Percentiles rank a stretch among this genome's conserved stretches.
Conservation (phyloP, 2,113 vertebrate species). For the Cyphomyrus plagiostoma region DNA sequence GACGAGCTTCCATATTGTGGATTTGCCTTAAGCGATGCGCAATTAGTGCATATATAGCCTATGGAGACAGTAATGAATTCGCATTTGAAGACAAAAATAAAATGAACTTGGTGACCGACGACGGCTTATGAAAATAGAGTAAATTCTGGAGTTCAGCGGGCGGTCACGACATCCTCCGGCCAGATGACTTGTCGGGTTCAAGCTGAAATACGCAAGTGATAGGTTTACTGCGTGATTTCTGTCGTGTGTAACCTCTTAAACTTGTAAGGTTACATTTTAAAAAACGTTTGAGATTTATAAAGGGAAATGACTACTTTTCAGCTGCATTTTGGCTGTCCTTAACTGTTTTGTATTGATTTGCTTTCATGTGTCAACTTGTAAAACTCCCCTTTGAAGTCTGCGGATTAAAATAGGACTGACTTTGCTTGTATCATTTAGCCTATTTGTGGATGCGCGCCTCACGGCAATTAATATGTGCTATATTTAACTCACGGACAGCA, state of each 20-base stretch:
- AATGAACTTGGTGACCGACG: not conserved
- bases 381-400: not conserved
- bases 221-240: not conserved
- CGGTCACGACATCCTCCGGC: slow-evolving; percentile 10
- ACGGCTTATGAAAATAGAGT: not conserved
- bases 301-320: not conserved
- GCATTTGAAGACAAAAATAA: not conserved
- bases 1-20: not conserved
- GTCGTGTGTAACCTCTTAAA: not conserved
- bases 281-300: not conserved
- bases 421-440: not conserved
- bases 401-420: not conserved
- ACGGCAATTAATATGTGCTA: not conserved
- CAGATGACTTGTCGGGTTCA: slow-evolving; percentile 15
- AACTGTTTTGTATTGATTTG: not conserved
- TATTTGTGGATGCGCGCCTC: not conserved
- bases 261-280: not conserved
- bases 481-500: not conserved
- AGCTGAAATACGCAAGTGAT: not conserved
- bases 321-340: not conserved
- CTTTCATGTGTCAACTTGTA: not conserved
- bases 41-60: not conserved
- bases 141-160: slow-evolving; percentile 22
- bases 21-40: not conserved
- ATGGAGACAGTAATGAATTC: not conserved